Base-by-base conservation (phyloP, 1,140 invertebrate species). In the Cyclina sinensis region DNA sequence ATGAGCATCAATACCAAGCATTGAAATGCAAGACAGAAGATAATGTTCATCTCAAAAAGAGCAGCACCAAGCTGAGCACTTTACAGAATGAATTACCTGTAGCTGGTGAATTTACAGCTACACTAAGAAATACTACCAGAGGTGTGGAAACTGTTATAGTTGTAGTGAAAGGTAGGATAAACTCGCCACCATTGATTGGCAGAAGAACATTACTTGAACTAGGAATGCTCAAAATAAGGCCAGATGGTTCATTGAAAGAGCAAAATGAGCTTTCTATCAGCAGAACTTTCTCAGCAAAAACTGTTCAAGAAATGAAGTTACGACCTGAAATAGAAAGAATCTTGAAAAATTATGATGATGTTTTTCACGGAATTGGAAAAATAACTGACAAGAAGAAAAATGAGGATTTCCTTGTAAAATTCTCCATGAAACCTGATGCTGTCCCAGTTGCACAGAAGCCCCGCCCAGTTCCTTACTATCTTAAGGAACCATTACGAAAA, bases 381-480 rank as follows among this genome's bases (percentile, higher is more conserved):
- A 54, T 48, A 14, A 16, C 9, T 48, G 76, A 80, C 27, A 57
- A 30, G 27, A 51, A 32, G 51, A 80, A 57, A 57, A 12, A 57
- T 5, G 30, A 57, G 30, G 78, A 80, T 4, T 32, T 57, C 32
- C 18, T 57, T 3, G 48, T 80, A n/a, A 80, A 35, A 32, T 80
- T 80, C 35, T 57, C 78, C 11, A 54, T 80, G 78, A 59, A 80
- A 80, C 21, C 46, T 9, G 78, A 54, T 32, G 78, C 51, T 30
- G 54, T n/a, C 16, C 78, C 46, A 30, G 51, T 57, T n/a, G 78
- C 78, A 57, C 46, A 80, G 32, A 80, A 80, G 57, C 78, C 48
- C 12, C 5, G 76, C 2, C 76, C 76, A 51, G 43, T 51, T 18
- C 43, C 39, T 27, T 79, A 51, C 30, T 51, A 48, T 46, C 30